Evolutionary conservation across 2,888 invertebrate species (phyloP).

Genomic region (Helleia helle): DNA sequence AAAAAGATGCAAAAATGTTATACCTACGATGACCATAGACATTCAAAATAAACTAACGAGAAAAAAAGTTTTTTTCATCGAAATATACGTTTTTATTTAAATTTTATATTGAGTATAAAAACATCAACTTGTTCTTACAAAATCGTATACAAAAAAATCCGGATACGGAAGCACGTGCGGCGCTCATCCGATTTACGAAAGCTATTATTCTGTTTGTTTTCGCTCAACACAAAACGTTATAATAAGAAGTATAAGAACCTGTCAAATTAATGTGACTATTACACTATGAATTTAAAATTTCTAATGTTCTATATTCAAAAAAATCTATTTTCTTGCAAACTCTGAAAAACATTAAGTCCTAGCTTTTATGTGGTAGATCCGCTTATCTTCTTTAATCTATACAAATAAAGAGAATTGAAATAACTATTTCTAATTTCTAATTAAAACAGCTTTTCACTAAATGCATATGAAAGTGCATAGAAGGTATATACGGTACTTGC

Average conservation of each 20-base stretch:
- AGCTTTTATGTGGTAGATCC: no score
- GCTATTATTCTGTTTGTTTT: constrained; percentile 13
- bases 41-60: not conserved
- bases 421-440: no score
- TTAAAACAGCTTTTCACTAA: no score
- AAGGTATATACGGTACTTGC: no score
- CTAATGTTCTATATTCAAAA: no score
- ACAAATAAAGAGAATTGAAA: no score
- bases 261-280: not conserved
- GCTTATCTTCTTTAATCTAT: no score
- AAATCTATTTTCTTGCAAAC: no score
- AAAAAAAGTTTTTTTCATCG: not conserved
- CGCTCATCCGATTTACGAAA: constrained; percentile 19
- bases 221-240: not conserved
- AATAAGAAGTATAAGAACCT: constrained; percentile 1
- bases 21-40: not conserved
- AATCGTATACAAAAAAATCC: constrained; percentile 10
- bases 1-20: not conserved
- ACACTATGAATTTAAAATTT: not conserved
- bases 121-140: not conserved
- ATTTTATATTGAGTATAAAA: no score
- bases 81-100: no score
- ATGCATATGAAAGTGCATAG: no score
- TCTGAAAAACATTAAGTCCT: not conserved
- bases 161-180: constrained; percentile 30